phyloP scores from a whole-genome alignment of 2,797 vertebrate species.

The Pseudochaenichthys georgianus region DNA sequence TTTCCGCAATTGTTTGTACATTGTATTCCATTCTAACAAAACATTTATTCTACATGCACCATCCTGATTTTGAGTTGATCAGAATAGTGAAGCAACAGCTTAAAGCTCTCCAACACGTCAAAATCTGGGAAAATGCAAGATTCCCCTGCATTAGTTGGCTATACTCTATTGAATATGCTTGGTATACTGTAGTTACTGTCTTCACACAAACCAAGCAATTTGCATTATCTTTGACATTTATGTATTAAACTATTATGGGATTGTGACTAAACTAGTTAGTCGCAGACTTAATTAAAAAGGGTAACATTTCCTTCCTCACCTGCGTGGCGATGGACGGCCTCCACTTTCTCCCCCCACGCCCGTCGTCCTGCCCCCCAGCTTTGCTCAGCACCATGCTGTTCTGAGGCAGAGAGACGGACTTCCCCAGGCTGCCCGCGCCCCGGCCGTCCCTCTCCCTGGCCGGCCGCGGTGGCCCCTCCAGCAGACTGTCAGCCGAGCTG shows the following conservation, averaged over 20 bases:
- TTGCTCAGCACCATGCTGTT: conserved; percentile 90
- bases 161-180: neutral
- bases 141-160: too few relatives aligned
- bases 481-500: conserved; percentile 89
- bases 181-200: neutral
- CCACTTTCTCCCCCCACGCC: conserved; percentile 90
- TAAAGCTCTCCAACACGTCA: too few relatives aligned
- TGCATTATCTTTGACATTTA: neutral
- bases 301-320: conserved; percentile 79
- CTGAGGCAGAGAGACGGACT: conserved; percentile 85
- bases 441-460: conserved; percentile 75
- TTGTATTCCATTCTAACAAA: too few relatives aligned
- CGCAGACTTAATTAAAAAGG: neutral
- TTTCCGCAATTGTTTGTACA: too few relatives aligned
- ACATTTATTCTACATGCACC: too few relatives aligned
- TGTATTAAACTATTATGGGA: neutral
- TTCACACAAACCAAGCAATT: neutral
- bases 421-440: conserved; percentile 81
- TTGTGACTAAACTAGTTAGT: neutral
- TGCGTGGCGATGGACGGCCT: conserved; percentile 97
- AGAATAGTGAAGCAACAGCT: too few relatives aligned
- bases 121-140: too few relatives aligned
- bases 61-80: too few relatives aligned
- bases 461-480: conserved; percentile 81
- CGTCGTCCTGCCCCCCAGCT: conserved; percentile 85